These are phyloP conservation scores for Hyphantria cunea DNA, from an alignment of 1,140 invertebrate genomes.

Conservation along the genomic window DNA sequence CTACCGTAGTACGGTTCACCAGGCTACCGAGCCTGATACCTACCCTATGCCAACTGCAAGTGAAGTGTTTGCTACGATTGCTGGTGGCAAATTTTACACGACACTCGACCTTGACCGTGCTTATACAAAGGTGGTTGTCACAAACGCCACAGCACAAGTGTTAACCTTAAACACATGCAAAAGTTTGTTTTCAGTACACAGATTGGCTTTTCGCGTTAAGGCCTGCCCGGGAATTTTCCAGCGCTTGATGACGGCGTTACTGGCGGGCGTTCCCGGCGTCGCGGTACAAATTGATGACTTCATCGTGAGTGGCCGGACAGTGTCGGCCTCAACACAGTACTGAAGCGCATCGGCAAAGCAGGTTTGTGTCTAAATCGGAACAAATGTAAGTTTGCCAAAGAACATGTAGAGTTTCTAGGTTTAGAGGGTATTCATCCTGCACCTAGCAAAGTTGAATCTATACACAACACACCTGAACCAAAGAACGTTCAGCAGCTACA, in stretches of 20 bases:
- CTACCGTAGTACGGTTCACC: slow-evolving; percentile 63
- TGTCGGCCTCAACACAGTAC: slow-evolving; percentile 4
- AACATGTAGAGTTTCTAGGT: slow-evolving; percentile 51
- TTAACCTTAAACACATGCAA: slow-evolving; percentile 29
- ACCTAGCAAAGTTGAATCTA: slow-evolving; percentile 35
- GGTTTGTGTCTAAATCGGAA: slow-evolving; percentile 48
- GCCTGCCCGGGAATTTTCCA: slow-evolving; percentile 72
- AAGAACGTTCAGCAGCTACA: slow-evolving; percentile 54
- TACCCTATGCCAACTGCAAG: slow-evolving; percentile 77
- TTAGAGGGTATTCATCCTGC: slow-evolving; percentile 47
- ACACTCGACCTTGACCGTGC: slow-evolving; percentile 52
- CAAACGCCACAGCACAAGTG: slow-evolving; percentile 49
- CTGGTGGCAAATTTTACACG: slow-evolving; percentile 47
- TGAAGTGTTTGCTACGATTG: slow-evolving; percentile 48
- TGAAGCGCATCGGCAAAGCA: slow-evolving; percentile 31
- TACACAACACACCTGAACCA: slow-evolving; percentile 54
- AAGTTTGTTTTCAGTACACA: slow-evolving; percentile 73
- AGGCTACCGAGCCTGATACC: slow-evolving; percentile 47
- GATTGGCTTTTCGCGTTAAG: slow-evolving; percentile 77
- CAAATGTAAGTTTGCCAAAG: slow-evolving; percentile 54
- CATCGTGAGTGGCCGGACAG: slow-evolving; percentile 41
- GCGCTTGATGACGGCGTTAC: slow-evolving; percentile 49
- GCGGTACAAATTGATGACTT: slow-evolving; percentile 54
- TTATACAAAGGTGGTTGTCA: slow-evolving; percentile 51
- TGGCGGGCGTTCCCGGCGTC: slow-evolving; percentile 45